Base-by-base conservation (phyloP, 2,888 invertebrate species). In the Ichneumon xanthorius region DNA sequence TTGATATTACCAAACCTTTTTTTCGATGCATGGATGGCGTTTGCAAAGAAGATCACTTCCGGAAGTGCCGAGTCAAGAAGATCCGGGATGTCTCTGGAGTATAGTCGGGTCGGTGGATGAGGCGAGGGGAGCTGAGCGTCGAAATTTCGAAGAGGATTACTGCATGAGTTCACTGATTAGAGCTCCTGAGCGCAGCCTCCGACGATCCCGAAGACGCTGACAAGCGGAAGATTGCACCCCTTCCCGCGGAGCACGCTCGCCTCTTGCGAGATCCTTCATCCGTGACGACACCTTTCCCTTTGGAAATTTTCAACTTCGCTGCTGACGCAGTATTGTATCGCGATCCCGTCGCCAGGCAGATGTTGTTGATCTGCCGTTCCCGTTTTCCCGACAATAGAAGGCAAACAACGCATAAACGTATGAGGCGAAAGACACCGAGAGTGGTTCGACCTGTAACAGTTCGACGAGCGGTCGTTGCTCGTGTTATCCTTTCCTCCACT, bases 251-350 rank as follows among this genome's bases (percentile, higher is more conserved):
- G 63, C 70, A 45, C 37, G n/a, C 40, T 37, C 14, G 77, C 19
- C 7, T 63, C 63, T 19, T 22, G 53, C 58, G 45, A 11, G 30
- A 22, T 19, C 22, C 71, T 71, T 70, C 71, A 77, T 72, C 82
- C 70, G 82, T 72, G 81, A 81, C 75, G 75, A 81, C 75, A 82
- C 65, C 50, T 53, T 77, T 82, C 55, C 82, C 30, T 82, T 77
- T 77, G 63, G 45, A 82, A 72, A 82, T 82, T 78, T 77, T 82
- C 78, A 78, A 67, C 72, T 73, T 72, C 33, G 19, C 67, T 77
- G 77, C 26, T 4, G 37, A n/a, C 22, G 72, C 48, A 58, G 67
- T 67, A 48, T 68, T 68, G 61, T 55, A 72, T 65, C 26, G 33
- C n/a, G 37, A 16, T 30, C 3, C 16, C 33, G 33, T 55, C 19